phyloP scores from a whole-genome alignment of 1,140 invertebrate species.

The Pseudoatta argentina region DNA sequence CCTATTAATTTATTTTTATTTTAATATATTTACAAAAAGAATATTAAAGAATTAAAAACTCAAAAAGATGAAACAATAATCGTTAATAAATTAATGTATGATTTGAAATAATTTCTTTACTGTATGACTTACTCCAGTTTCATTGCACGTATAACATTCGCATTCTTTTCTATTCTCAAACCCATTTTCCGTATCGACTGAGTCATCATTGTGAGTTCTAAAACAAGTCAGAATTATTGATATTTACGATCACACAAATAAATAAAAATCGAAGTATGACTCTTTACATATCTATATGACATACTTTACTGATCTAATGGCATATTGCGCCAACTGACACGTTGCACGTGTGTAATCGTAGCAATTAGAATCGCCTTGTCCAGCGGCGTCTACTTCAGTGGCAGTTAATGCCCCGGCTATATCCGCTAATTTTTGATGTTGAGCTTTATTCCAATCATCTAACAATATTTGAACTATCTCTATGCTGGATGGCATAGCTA shows the following conservation, averaged over 20 bases:
- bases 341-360: conserved; percentile 54
- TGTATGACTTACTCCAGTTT: conserved; percentile 1
- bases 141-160: conserved; percentile 59
- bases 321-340: conserved; percentile 62
- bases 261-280: neutral
- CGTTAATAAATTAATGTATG: neutral
- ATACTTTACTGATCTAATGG: conserved; percentile 66
- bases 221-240: neutral
- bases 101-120: conserved; percentile 53
- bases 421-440: conserved; percentile 75
- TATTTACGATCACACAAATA: neutral
- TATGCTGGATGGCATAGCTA: conserved; percentile 64
- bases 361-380: conserved; percentile 39
- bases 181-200: neutral
- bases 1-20: neutral
- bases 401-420: conserved; percentile 72
- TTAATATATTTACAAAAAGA: neutral
- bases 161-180: conserved; percentile 62
- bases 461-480: conserved; percentile 77
- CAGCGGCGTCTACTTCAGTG: conserved; percentile 51
- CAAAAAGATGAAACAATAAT: neutral
- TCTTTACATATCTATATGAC: neutral
- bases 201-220: conserved; percentile 24
- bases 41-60: neutral
- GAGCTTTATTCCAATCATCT: conserved; percentile 76